Percentiles rank a stretch among this genome's conserved stretches.
Conservation (phyloP, 2,888 invertebrate species). For the Crossocerus cetratus region DNA sequence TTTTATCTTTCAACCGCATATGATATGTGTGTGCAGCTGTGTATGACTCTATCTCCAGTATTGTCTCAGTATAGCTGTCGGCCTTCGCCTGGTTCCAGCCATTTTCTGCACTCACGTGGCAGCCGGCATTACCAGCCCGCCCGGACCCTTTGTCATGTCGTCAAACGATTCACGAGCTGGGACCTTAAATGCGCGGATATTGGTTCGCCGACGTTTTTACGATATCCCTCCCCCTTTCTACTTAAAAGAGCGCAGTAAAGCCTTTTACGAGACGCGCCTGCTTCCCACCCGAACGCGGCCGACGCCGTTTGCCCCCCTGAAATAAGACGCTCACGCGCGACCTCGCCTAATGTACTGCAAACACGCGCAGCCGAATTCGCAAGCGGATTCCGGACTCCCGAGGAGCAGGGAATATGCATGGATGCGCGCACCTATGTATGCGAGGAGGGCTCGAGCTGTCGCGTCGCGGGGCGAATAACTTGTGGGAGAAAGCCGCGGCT, state of each 20-base stretch:
- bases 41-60: too few relatives aligned
- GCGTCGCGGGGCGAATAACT: not conserved
- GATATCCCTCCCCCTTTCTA: slow-evolving; percentile 12
- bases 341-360: not conserved
- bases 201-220: slow-evolving; percentile 48
- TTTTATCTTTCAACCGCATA: not conserved
- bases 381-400: not conserved
- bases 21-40: not conserved
- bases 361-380: not conserved
- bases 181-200: slow-evolving; percentile 38
- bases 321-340: not conserved
- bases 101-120: too few relatives aligned
- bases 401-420: not conserved
- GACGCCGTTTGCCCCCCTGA: not conserved
- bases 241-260: slow-evolving; percentile 31
- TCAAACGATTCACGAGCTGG: slow-evolving; percentile 41
- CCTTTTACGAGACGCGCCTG: slow-evolving; percentile 33
- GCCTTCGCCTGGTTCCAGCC: too few relatives aligned
- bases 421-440: too few relatives aligned
- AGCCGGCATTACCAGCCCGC: too few relatives aligned
- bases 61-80: too few relatives aligned
- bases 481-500: not conserved
- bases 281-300: not conserved
- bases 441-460: not conserved
- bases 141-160: slow-evolving; percentile 27